phyloP scores from a whole-genome alignment of 2,113 vertebrate species.

The Macheiramphus alcinus region DNA sequence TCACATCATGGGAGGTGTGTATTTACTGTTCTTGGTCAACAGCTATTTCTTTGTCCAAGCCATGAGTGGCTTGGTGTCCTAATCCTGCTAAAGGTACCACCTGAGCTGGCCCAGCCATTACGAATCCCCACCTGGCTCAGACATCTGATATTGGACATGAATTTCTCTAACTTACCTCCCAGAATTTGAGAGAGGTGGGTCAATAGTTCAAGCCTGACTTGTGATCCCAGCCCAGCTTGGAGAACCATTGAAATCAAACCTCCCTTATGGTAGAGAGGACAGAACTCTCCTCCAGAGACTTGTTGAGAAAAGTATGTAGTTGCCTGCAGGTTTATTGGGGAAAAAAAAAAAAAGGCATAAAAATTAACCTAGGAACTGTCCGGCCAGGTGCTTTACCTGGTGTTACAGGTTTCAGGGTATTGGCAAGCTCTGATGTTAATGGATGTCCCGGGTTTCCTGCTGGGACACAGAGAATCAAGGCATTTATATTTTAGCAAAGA shows the following conservation, averaged over 20 bases:
- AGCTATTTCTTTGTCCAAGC: neutral
- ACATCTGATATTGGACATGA: neutral
- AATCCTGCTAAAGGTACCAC: neutral
- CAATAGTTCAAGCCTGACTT: neutral
- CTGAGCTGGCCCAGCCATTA: neutral
- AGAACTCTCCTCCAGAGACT: neutral
- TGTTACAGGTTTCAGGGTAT: neutral
- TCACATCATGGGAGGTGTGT: neutral
- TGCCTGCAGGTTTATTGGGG: neutral
- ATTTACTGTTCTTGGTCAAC: neutral
- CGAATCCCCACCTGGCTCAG: neutral
- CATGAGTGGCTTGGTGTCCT: neutral
- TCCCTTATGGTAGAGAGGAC: neutral
- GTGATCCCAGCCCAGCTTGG: conserved; percentile 5
- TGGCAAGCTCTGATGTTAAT: conserved; percentile 10
- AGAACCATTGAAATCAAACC: conserved; percentile 27
- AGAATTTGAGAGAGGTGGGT: neutral
- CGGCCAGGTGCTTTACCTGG: neutral
- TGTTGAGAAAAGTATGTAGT: neutral
- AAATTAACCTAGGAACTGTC: neutral
- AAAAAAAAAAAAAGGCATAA: neutral
- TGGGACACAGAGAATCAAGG: neutral
- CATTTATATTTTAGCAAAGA: conserved; percentile 15
- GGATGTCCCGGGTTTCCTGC: neutral
- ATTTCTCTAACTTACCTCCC: neutral